Conservation (phyloP, 2,888 invertebrate genomes). For the Tenthredo notha region DNA sequence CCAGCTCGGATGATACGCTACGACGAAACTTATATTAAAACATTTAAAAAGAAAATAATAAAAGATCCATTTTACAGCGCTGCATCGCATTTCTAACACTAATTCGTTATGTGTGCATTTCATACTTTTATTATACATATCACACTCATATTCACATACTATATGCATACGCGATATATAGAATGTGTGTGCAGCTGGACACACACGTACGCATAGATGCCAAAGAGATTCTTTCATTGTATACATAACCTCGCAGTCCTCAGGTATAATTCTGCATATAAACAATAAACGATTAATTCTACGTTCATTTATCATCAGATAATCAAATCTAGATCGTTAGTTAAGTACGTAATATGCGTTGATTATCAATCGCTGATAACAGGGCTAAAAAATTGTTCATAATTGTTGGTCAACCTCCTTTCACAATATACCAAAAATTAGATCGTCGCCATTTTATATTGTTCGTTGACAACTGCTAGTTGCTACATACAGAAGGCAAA, state of each 20-base stretch:
- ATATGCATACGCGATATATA: neutral
- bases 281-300: neutral
- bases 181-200: neutral
- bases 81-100: slow-evolving; percentile 43
- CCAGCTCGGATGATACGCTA: neutral
- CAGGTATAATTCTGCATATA: neutral
- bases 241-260: neutral
- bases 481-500: neutral
- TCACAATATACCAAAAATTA: slow-evolving; percentile 19
- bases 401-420: neutral
- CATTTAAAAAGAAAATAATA: slow-evolving; percentile 14
- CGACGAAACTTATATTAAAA: neutral
- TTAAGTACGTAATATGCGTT: neutral
- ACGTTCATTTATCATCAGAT: neutral
- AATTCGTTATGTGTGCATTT: slow-evolving; percentile 23
- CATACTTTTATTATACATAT: slow-evolving; percentile 1
- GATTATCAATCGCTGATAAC: neutral
- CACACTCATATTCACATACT: neutral
- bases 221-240: slow-evolving; percentile 2
- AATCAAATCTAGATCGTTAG: neutral
- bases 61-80: slow-evolving; percentile 38
- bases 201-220: neutral
- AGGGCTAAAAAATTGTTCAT: neutral
- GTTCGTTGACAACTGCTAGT: neutral
- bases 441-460: slow-evolving; percentile 46